These are phyloP conservation scores for Drosophila meridiana DNA, from an alignment of 2,888 invertebrate species.

Conservation along the genomic window DNA sequence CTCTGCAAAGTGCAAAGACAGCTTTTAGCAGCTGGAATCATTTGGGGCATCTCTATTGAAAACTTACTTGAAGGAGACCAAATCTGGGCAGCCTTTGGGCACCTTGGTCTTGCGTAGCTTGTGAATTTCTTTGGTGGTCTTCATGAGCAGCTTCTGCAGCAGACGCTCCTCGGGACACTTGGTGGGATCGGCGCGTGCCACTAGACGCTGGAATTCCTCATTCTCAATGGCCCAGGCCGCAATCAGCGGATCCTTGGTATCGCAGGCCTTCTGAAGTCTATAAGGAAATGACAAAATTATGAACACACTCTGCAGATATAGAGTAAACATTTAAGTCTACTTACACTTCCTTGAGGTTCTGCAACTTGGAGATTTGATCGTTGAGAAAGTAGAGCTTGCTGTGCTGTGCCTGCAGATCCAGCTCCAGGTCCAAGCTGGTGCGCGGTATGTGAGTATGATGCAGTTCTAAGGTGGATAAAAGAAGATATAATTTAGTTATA, in stretches of 20 bases:
- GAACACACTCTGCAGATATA: background rate
- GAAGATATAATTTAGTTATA: slow-evolving; percentile 4
- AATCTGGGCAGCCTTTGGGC: slow-evolving; percentile 94
- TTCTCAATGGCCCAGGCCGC: slow-evolving; percentile 95
- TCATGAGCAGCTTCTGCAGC: slow-evolving; percentile 92
- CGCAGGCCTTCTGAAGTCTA: slow-evolving; percentile 93
- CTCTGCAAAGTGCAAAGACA: slow-evolving; percentile 87
- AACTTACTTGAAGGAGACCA: slow-evolving; percentile 96
- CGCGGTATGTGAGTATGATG: slow-evolving; percentile 88
- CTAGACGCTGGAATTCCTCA: slow-evolving; percentile 91
- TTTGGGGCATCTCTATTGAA: too few species aligned
- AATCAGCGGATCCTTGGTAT: slow-evolving; percentile 92
- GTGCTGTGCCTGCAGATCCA: slow-evolving; percentile 97
- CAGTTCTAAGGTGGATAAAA: slow-evolving; percentile 82
- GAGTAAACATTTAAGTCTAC: slow-evolving; percentile 27
- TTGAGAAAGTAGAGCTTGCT: slow-evolving; percentile 92
- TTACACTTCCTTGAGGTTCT: slow-evolving; percentile 90
- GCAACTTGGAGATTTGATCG: slow-evolving; percentile 92
- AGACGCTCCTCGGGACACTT: slow-evolving; percentile 86
- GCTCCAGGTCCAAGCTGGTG: slow-evolving; percentile 95
- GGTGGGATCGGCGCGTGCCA: slow-evolving; percentile 85
- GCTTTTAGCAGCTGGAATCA: background rate
- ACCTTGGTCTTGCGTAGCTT: slow-evolving; percentile 94
- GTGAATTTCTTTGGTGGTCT: slow-evolving; percentile 96
- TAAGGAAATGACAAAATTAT: slow-evolving; percentile 38